Base-by-base conservation (phyloP, 2,797 vertebrate genomes). In the Hemitrygon akajei region DNA sequence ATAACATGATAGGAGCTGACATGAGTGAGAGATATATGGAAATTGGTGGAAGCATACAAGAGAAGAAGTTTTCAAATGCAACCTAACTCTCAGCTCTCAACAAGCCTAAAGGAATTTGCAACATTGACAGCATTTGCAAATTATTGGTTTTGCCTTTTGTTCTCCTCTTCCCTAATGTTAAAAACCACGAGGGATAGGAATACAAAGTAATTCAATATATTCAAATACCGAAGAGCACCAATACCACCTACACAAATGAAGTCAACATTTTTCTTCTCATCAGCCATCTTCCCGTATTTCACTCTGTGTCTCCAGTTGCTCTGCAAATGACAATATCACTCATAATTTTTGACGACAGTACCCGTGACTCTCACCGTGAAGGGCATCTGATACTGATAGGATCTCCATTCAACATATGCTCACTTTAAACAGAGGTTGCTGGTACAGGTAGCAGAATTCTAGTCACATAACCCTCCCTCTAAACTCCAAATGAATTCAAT, bases 141-240 rank as follows among this genome's bases (percentile, higher is more conserved):
- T 87, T 60, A 87, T 34, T 87, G 84, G 27, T 87, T 87, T 63
- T 87, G 84, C 30, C 60, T 87, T 87, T 77, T 87, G n/a, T 66
- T 30, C 14, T 71, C 20, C 20, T 66, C 47, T 63, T 87, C n/a
- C 60, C 27, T 60, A 30, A 87, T 27, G 84, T 87, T 87, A 66
- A 87, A n/a, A 30, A 30, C 18, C 30, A 34, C 63, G 58, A n/a
- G 30, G 60, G 16, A 16, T 9, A 20, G 30, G 30, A 18, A 66
- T 30, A 66, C 66, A 2, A 3, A 87, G 34, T 66, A 87, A 6
- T 87, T 87, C 14, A 34, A 20, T 87, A 4, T 63, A n/a, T 63
- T 63, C 30, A 87, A 34, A 20, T 87, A 66, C 60, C 60, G 87
- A 58, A 87, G 84, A 63, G 84, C 84, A 87, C 58, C 47, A 14